These are phyloP conservation scores for Elephas maximus DNA, from an alignment of 2,113 vertebrate genomes.

Conservation along the genomic window DNA sequence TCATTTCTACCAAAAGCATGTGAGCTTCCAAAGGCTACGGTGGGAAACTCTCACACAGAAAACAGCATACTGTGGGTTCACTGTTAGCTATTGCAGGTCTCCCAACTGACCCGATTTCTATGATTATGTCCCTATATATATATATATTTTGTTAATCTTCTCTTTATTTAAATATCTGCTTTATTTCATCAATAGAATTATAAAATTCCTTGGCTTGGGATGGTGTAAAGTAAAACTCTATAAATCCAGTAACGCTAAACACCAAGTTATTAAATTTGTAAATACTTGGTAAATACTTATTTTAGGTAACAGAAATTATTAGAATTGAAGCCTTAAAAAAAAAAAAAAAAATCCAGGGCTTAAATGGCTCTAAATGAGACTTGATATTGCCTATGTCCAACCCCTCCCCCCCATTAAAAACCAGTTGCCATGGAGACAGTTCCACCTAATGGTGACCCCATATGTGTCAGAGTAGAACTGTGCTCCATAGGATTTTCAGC, in stretches of 20 bases:
- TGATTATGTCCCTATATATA: not conserved
- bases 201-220: not conserved
- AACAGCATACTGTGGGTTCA: not conserved
- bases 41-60: slow-evolving; percentile 6
- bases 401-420: not conserved
- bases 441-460: not conserved
- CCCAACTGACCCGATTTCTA: not conserved
- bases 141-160: not conserved
- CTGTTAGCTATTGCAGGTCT: not conserved
- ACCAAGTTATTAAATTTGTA: not conserved
- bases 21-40: not conserved
- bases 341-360: not conserved
- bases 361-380: slow-evolving; percentile 10
- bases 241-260: not conserved
- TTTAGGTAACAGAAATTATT: slow-evolving; percentile 21
- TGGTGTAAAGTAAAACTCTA: slow-evolving; percentile 3
- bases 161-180: not conserved
- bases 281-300: slow-evolving; percentile 12
- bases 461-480: not conserved
- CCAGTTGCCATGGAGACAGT: not conserved
- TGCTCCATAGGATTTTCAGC: not conserved
- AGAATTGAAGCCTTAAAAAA: not conserved
- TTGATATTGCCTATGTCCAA: not conserved
- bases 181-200: not conserved
- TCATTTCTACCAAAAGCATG: slow-evolving; percentile 22